phyloP scores from a whole-genome alignment of 2,888 invertebrate genomes.

The Conchocele bisecta region DNA sequence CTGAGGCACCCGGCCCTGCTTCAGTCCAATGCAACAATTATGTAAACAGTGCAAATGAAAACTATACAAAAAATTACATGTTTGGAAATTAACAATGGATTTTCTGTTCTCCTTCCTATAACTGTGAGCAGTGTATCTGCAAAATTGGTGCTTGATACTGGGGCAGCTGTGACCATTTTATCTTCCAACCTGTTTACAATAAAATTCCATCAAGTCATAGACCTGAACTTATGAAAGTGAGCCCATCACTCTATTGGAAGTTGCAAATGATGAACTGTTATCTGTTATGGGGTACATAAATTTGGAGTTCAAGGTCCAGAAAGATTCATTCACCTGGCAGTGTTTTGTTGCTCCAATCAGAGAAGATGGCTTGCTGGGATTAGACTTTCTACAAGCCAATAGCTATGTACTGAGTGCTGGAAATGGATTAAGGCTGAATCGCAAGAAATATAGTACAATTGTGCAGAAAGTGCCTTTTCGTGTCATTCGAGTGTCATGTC shows the following conservation, averaged over 20 bases:
- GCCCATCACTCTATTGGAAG: background rate
- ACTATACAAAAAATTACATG: no score
- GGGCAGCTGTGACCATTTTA: background rate
- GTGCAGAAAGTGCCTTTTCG: no score
- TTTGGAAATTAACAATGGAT: background rate
- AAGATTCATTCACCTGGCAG: background rate
- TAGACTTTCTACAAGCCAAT: background rate
- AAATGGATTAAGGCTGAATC: no score
- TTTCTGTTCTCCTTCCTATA: background rate
- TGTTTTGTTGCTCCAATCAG: background rate
- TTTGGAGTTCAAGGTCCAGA: background rate
- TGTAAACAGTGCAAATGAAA: no score
- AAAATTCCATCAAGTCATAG: background rate
- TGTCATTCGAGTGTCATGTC: no score
- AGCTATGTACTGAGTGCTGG: no score
- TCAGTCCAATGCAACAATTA: no score
- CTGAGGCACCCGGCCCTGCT: no score
- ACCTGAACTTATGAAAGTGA: background rate
- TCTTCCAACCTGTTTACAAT: background rate
- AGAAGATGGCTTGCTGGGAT: background rate
- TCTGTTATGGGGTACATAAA: background rate
- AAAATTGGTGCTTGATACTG: background rate
- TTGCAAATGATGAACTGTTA: background rate
- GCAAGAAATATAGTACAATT: no score
- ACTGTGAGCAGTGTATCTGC: background rate